Conservation (phyloP, 2,888 invertebrate species). For the Xiphydria camelus region DNA sequence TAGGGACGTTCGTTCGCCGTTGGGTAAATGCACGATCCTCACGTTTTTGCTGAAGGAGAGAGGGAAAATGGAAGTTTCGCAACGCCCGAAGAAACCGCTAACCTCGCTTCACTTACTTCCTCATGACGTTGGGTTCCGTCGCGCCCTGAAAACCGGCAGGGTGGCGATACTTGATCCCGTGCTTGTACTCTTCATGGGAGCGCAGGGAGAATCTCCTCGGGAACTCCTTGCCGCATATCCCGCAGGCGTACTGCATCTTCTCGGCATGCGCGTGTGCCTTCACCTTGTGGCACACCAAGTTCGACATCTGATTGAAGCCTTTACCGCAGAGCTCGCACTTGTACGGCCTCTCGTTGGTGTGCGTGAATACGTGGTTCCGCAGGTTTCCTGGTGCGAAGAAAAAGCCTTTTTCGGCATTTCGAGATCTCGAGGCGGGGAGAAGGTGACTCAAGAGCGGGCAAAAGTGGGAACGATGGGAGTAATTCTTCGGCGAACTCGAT, state of each 20-base stretch:
- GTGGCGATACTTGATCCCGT: slow-evolving; percentile 58
- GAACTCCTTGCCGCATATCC: slow-evolving; percentile 62
- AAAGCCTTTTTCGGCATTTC: too few relatives aligned
- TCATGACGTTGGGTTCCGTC: slow-evolving; percentile 25
- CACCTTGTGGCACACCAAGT: slow-evolving; percentile 76
- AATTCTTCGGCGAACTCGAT: slow-evolving; percentile 5
- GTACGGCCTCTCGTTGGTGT: slow-evolving; percentile 78
- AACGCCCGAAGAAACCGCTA: too few relatives aligned
- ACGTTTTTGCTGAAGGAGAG: neutral
- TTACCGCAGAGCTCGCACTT: slow-evolving; percentile 74
- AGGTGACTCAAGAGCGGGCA: too few relatives aligned
- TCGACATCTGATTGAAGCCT: slow-evolving; percentile 81
- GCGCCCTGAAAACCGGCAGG: slow-evolving; percentile 8
- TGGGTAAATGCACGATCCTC: slow-evolving; percentile 34
- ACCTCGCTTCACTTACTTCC: slow-evolving; percentile 44
- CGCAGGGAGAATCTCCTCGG: slow-evolving; percentile 61
- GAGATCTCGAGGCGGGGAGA: too few relatives aligned
- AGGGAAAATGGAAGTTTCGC: too few relatives aligned
- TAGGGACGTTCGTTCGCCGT: slow-evolving; percentile 44
- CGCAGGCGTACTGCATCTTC: slow-evolving; percentile 61
- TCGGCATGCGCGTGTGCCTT: slow-evolving; percentile 66
- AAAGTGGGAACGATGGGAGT: too few relatives aligned
- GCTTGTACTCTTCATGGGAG: slow-evolving; percentile 64
- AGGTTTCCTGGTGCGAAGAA: slow-evolving; percentile 65
- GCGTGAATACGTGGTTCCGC: slow-evolving; percentile 76